Evolutionary conservation across 2,888 invertebrate species (phyloP), one percentile per base, ranked within the genome.

Genomic region (Iphiclides podalirius): DNA sequence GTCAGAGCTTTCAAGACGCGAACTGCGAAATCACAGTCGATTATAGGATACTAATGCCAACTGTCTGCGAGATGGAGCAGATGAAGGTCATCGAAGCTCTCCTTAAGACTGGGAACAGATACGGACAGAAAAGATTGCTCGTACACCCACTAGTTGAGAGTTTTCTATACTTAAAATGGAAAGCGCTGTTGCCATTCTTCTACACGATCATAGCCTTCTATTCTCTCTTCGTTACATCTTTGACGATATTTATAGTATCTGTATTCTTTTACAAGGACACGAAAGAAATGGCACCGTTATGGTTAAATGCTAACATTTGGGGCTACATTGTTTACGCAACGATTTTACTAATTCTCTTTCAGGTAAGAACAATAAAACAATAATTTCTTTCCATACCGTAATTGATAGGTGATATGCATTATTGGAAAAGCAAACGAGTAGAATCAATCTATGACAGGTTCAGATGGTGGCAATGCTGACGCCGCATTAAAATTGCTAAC

Each of bases 101-200:
- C 1, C 59, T 91, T 0, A 87, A 90, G 58, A 89, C 90, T 53
- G 90, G 90, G 0, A 90, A 90, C 43, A 75, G 88, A 64, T 75
- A 82, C 44, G 76, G 81, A 0, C 88, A 90, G 52, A 82, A 79
- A 47, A 75, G 71, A 26, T 62, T 91, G 1, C 69, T 91, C 0
- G 80, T 91, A 0, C 91, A 91, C 70, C 91, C 91, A 0, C 67
- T 91, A 35, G 75, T 90, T 1, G 90, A 91, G 64, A 90, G 90
- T 53, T 91, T 91, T 58, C 64, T 91, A 0, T 86, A 78, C 52
- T 64, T 91, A 1, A 91, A 91, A 71, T 91, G 91, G 91, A 85
- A 82, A 46, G 90, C 87, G 1, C 62, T 91, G 9, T 63, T 89
- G 33, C 82, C 86, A 26, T 90, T 91, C 61, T 91, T 91, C 63